Percentiles rank a stretch among this genome's conserved stretches.
phyloP scores from a whole-genome alignment of 2,888 invertebrate genomes.

The Chaetoderma sp. region DNA sequence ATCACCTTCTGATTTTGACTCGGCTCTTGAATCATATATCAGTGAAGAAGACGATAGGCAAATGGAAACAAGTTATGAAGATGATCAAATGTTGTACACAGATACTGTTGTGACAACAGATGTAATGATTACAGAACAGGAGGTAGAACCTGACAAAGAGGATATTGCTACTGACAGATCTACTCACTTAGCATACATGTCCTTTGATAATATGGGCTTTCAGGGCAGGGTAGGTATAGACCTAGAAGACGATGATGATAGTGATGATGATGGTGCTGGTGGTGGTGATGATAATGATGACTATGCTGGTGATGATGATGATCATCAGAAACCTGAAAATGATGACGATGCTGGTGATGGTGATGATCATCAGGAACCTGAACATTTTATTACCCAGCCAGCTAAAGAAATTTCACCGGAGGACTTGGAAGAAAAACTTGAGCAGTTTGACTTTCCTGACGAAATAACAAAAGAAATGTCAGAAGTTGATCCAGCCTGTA shows the following conservation, averaged over 20 bases:
- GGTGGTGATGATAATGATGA: slow-evolving; percentile 28
- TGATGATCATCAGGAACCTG: slow-evolving; percentile 31
- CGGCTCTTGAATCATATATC: slow-evolving; percentile 16
- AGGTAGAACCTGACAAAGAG: no score
- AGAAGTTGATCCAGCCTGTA: slow-evolving; percentile 1
- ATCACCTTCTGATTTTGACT: background rate
- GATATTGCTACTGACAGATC: slow-evolving; percentile 23
- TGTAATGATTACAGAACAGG: no score
- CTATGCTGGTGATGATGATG: slow-evolving; percentile 8
- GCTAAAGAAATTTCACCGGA: slow-evolving; percentile 52
- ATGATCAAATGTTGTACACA: no score
- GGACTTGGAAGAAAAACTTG: slow-evolving; percentile 51
- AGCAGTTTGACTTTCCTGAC: slow-evolving; percentile 50
- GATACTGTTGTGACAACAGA: slow-evolving; percentile 32
- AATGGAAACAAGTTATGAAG: no score
- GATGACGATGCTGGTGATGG: background rate
- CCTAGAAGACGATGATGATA: background rate
- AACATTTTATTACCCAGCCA: background rate
- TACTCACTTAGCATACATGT: slow-evolving; percentile 57
- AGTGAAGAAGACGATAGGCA: slow-evolving; percentile 24
- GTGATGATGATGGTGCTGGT: background rate
- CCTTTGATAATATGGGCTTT: slow-evolving; percentile 70
- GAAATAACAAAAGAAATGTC: slow-evolving; percentile 23
- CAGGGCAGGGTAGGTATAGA: slow-evolving; percentile 59
- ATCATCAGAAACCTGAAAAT: slow-evolving; percentile 3